phyloP scores from a whole-genome alignment of 2,888 invertebrate species.

The Lathronympha strigana region DNA sequence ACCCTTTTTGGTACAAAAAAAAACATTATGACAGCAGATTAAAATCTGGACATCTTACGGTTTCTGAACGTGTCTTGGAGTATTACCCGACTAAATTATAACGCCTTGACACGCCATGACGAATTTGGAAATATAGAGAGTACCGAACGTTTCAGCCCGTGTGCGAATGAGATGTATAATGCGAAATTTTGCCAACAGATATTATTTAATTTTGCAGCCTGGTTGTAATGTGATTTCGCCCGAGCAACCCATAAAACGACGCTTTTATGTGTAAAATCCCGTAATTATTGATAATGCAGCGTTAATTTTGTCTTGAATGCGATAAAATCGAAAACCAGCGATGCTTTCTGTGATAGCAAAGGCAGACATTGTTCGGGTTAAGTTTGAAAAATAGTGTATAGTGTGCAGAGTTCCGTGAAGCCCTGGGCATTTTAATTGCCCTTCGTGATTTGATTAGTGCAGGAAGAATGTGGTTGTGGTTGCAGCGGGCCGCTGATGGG shows the following conservation, averaged over 20 bases:
- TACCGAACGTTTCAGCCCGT: background rate
- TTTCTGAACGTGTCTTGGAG: slow-evolving; percentile 57
- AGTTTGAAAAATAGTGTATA: slow-evolving; percentile 50
- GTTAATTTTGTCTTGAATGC: slow-evolving; percentile 56
- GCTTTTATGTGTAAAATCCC: slow-evolving; percentile 63
- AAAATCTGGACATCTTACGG: background rate
- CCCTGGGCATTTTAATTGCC: slow-evolving; percentile 74
- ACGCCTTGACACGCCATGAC: slow-evolving; percentile 21
- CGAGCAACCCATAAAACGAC: slow-evolving; percentile 66
- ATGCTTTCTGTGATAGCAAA: slow-evolving; percentile 37
- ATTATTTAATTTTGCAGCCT: slow-evolving; percentile 49
- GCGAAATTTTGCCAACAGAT: slow-evolving; percentile 44
- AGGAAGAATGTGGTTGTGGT: slow-evolving; percentile 60
- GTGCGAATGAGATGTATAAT: slow-evolving; percentile 46
- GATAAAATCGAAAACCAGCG: slow-evolving; percentile 38
- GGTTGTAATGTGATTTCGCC: slow-evolving; percentile 64
- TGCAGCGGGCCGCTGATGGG: slow-evolving; percentile 66
- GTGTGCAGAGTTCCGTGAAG: slow-evolving; percentile 66
- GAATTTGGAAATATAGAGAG: slow-evolving; percentile 43
- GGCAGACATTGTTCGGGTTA: slow-evolving; percentile 44
- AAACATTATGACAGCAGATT: slow-evolving; percentile 20
- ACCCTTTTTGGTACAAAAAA: slow-evolving; percentile 1
- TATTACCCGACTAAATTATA: slow-evolving; percentile 48
- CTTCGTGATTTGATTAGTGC: slow-evolving; percentile 61
- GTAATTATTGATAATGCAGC: slow-evolving; percentile 65